These are phyloP conservation scores for Tetragnatha montana DNA, from an alignment of 2,888 invertebrate species.

Conservation along the genomic window DNA sequence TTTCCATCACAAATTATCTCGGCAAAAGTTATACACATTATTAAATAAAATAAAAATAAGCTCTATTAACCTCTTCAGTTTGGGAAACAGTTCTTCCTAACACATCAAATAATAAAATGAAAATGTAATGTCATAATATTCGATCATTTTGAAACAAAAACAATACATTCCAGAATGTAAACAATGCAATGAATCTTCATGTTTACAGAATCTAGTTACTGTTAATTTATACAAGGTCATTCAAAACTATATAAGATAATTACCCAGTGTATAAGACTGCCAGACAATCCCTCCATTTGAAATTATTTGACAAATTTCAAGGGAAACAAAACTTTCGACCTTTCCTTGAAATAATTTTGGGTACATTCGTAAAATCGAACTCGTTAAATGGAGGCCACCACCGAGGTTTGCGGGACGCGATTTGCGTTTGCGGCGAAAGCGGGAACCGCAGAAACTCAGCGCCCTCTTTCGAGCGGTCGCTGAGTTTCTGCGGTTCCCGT, in stretches of 20 bases:
- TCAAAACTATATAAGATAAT: conserved; percentile 10
- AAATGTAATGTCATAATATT: not conserved
- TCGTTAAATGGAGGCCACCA: no score
- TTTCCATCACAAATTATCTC: no score
- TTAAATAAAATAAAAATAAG: not conserved
- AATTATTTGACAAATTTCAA: not conserved
- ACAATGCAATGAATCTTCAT: not conserved
- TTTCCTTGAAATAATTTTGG: no score
- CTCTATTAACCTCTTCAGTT: not conserved
- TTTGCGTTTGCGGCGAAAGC: no score
- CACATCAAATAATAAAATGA: not conserved
- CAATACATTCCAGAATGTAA: not conserved
- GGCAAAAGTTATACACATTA: not conserved
- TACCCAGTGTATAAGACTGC: conserved; percentile 64
- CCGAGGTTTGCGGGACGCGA: no score
- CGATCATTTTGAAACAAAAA: not conserved
- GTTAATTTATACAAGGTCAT: not conserved
- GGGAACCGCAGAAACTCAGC: no score
- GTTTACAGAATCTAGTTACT: not conserved
- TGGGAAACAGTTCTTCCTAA: not conserved
- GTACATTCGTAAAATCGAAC: no score
- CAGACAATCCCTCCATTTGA: conserved; percentile 53
- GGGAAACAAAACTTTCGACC: no score
- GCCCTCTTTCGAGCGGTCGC: no score
- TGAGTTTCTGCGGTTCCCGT: no score